Base-by-base conservation (phyloP, 2,797 vertebrate genomes). In the Triplophysa yarkandensis region DNA sequence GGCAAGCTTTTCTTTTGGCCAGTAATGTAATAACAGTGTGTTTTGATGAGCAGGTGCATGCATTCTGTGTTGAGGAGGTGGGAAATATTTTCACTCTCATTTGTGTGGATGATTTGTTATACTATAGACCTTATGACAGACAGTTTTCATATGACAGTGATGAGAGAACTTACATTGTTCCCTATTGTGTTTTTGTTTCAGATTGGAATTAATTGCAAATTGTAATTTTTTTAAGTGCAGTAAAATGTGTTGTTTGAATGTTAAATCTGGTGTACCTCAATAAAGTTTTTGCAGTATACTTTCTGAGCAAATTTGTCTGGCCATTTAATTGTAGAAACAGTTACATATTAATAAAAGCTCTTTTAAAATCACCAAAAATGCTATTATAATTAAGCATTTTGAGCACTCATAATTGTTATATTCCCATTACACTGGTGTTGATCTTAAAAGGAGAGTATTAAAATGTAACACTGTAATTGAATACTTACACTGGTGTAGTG, bases 21-120 rank as follows among this genome's bases (percentile, higher is more conserved):
- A 58, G 21, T 71, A 60, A 44, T 2, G 39, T 32, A 19, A 43
- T 21, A 43, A 39, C 41, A 25, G 11, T 48, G n/a, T 71, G 2
- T 71, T 71, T 62, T 50, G 43, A 50, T 36, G 68, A 71, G 36
- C 55, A 71, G 13, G 19, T 61, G 30, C 28, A 48, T 61, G 19
- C 41, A 71, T 36, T 62, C 5, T 44, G 43, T 50, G 62, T 50
- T 71, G 63, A 46, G 21, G 4, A 28, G 10, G 6, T 50, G 11
- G 58, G 0, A 13, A 23, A 60, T 30, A n/a, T 36, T 44, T 63
- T 63, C 7, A 63, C 28, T 27, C n/a, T 52, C 14, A 50, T 71
- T 48, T 62, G 3, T 71, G 21, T 50, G 19, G 30, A 21, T 46
- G 55, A 48, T 17, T 28, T 61, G 11, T 23, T 61, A 2, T 71